A percentile compares a stretch with the other conserved stretches of the same genome.
phyloP scores from a whole-genome alignment of 2,888 invertebrate genomes.

The Philaethria dido region DNA sequence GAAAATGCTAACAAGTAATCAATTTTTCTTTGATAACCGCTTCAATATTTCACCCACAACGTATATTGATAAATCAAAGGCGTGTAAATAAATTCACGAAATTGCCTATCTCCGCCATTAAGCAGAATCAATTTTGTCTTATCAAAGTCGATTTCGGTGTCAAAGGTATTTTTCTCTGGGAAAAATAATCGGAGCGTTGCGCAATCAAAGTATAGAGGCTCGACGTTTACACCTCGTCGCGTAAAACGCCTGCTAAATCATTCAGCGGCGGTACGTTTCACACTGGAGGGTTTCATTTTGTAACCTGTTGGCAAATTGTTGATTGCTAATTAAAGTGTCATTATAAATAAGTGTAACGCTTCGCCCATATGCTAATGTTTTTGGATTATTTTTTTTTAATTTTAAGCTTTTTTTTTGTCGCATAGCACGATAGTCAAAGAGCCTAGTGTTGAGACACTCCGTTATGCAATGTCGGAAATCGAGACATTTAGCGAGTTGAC shows the following conservation, averaged over 20 bases:
- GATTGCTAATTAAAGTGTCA: background rate
- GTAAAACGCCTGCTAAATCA: constrained; percentile 34
- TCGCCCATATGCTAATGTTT: background rate
- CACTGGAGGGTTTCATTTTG: constrained; percentile 15
- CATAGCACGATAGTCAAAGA: no score
- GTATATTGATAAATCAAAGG: constrained; percentile 27
- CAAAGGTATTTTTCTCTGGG: constrained; percentile 44
- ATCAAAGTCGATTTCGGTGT: constrained; percentile 39
- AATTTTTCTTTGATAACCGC: constrained; percentile 1
- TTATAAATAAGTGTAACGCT: background rate
- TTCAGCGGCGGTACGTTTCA: constrained; percentile 26
- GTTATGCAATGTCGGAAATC: no score
- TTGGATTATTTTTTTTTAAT: background rate
- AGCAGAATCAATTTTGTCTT: constrained; percentile 38
- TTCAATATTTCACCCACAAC: background rate
- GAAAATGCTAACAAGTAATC: constrained; percentile 12
- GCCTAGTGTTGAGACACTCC: no score
- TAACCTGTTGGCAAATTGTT: constrained; percentile 8
- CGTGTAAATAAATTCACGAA: constrained; percentile 36
- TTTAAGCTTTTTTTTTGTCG: no score
- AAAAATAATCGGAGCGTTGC: constrained; percentile 37
- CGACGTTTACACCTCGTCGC: constrained; percentile 37
- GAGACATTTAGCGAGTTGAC: no score
- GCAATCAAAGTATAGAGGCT: constrained; percentile 34
- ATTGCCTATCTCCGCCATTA: constrained; percentile 42